Conservation (phyloP, 1,140 invertebrate species). For the Leptopilina clavipes region DNA sequence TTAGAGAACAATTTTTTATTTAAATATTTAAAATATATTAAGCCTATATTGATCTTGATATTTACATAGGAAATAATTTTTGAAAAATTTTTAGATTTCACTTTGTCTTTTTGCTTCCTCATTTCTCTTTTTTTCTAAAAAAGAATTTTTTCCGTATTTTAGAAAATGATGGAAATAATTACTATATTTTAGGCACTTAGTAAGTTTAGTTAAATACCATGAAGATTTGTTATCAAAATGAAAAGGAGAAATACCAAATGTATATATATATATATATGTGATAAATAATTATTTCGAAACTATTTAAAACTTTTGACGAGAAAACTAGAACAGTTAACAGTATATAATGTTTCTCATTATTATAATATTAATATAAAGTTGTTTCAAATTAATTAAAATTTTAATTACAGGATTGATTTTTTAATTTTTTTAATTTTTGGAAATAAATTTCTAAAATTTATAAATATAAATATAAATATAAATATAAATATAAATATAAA, state of each 20-base stretch:
- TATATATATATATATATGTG: too few species aligned
- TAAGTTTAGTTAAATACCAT: neutral
- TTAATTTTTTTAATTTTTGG: too few species aligned
- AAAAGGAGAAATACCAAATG: neutral
- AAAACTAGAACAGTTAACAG: slow-evolving; percentile 1
- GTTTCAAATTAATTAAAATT: too few species aligned
- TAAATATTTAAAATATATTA: neutral
- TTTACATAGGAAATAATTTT: neutral
- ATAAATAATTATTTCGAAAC: neutral
- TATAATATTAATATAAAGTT: neutral
- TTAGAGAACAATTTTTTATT: neutral
- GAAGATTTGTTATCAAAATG: neutral
- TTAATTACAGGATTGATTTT: too few species aligned
- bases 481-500: too few species aligned
- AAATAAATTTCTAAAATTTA: too few species aligned
- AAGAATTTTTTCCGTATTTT: too few species aligned
- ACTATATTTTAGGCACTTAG: too few species aligned
- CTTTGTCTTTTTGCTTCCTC: too few species aligned
- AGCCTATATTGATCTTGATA: neutral
- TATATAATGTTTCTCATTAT: neutral
- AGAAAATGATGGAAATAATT: too few species aligned
- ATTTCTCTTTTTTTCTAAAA: too few species aligned
- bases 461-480: too few species aligned
- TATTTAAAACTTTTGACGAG: neutral
- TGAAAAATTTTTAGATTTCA: neutral